These are phyloP conservation scores for Lepus europaeus DNA, from an alignment of 2,113 vertebrate species.

Conservation along the genomic window DNA sequence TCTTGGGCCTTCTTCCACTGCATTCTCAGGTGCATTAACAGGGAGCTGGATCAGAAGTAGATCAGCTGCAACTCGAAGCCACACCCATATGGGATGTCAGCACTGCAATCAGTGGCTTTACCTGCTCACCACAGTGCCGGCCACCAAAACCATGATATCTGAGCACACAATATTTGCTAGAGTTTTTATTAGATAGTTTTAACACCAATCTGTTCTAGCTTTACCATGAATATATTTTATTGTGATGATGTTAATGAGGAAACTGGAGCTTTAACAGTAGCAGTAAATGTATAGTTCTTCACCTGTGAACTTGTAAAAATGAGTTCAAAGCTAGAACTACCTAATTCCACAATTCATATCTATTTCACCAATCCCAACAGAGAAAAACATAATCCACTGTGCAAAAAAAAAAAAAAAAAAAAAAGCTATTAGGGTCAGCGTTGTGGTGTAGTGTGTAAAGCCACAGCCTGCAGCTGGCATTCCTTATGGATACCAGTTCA, in stretches of 20 bases:
- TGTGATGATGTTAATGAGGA: background rate
- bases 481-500: too few species aligned
- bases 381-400: background rate
- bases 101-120: too few species aligned
- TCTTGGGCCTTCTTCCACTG: too few species aligned
- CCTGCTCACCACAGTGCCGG: too few species aligned
- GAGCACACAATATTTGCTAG: background rate
- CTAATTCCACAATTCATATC: background rate
- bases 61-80: too few species aligned
- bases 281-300: background rate
- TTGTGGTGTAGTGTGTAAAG: too few species aligned
- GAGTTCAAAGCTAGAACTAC: background rate
- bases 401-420: too few species aligned
- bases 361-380: background rate
- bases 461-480: too few species aligned
- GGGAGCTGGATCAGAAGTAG: too few species aligned
- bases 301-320: background rate
- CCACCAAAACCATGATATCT: background rate
- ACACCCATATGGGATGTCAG: too few species aligned
- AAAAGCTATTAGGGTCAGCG: too few species aligned
- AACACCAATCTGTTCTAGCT: background rate
- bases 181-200: background rate
- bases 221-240: background rate
- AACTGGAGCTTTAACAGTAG: background rate
- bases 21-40: too few species aligned